Conservation (phyloP, 2,888 invertebrate genomes). For the Lobophora halterata region DNA sequence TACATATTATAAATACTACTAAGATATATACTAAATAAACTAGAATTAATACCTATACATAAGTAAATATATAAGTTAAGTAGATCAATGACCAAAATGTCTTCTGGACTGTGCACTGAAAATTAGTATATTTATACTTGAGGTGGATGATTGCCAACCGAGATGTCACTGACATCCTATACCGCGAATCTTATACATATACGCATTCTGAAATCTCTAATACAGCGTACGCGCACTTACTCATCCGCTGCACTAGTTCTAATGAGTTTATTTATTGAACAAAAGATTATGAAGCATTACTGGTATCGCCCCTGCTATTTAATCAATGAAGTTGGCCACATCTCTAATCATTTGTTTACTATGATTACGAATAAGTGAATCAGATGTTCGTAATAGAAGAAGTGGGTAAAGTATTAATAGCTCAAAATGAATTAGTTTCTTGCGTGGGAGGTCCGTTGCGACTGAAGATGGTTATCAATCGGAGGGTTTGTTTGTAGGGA, state of each 20-base stretch:
- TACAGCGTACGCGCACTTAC: conserved; percentile 37
- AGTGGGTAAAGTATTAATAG: conserved; percentile 10
- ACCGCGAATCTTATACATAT: conserved; percentile 27
- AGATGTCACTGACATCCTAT: conserved; percentile 70
- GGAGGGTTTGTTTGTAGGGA: conserved; percentile 18
- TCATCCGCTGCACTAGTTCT: conserved; percentile 27
- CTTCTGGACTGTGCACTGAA: conserved; percentile 66
- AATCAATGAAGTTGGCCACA: conserved; percentile 22
- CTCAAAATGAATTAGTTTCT: conserved; percentile 13
- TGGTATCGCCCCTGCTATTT: conserved; percentile 5
- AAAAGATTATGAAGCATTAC: conserved; percentile 1
- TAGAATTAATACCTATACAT: too few relatives aligned
- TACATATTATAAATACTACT: too few relatives aligned
- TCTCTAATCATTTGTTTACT: conserved; percentile 26
- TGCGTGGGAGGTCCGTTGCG: conserved; percentile 15
- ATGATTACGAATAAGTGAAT: conserved; percentile 12
- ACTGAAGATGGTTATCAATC: conserved; percentile 1
- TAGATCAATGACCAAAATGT: conserved; percentile 67
- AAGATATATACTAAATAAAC: too few relatives aligned
- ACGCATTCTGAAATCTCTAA: conserved; percentile 59
- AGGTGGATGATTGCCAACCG: conserved; percentile 66
- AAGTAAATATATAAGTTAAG: conserved; percentile 48
- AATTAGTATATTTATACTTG: conserved; percentile 73
- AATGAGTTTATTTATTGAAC: conserved; percentile 17
- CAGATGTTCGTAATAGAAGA: conserved; percentile 14